phyloP scores from a whole-genome alignment of 2,797 vertebrate genomes.

The Gallinago nigripennis region DNA sequence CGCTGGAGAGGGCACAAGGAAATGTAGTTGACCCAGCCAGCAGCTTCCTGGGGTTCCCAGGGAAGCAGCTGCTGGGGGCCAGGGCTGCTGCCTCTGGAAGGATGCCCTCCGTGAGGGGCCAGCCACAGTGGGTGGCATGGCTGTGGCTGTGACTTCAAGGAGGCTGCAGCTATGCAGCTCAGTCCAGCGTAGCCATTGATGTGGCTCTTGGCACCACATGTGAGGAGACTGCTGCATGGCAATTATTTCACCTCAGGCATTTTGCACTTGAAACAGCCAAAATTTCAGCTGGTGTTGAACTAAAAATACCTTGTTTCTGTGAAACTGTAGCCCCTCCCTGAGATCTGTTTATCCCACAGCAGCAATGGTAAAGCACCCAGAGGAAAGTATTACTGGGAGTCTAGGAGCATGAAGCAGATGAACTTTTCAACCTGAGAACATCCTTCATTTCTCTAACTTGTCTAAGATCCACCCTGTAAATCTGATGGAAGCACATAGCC shows the following conservation, averaged over 20 bases:
- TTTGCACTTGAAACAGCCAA: slow-evolving; percentile 24
- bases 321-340: background rate
- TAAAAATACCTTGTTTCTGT: slow-evolving; percentile 16
- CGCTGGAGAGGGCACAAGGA: background rate
- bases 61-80: background rate
- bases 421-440: background rate
- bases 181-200: slow-evolving; percentile 1
- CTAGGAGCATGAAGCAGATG: background rate
- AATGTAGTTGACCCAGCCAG: background rate
- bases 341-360: background rate
- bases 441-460: background rate
- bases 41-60: background rate
- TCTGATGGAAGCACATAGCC: background rate
- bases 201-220: slow-evolving; percentile 60
- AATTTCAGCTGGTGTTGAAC: slow-evolving; percentile 33
- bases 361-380: background rate
- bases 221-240: background rate
- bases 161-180: background rate
- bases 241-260: slow-evolving; percentile 52
- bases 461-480: background rate
- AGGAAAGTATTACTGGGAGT: background rate
- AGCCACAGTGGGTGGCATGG: background rate
- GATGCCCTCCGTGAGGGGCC: background rate
- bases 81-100: background rate
- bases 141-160: slow-evolving; percentile 5